Evolutionary conservation across 2,888 invertebrate genomes (phyloP), one percentile per base, ranked within the genome.

Genomic region (Muschampia plurimacula): DNA sequence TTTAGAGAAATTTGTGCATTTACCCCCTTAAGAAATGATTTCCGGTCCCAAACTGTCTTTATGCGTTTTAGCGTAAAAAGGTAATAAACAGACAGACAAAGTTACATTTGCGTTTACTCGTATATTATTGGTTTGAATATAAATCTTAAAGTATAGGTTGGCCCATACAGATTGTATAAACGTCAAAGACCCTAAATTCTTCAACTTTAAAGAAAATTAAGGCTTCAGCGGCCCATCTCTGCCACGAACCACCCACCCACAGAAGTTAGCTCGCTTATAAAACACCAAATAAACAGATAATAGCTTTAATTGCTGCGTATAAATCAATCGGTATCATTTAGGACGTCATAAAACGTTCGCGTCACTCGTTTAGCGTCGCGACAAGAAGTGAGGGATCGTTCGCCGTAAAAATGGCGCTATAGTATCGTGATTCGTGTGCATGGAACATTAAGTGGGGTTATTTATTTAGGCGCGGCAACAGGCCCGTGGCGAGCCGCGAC

Each of bases 361-460:
- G 82, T 83, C 83, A 84, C 79, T 84, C 83, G 82, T 83, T 84
- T 83, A 82, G 79, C 83, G 81, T 82, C 64, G 83, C 80, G 81
- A 82, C 81, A 78, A 81, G 80, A 75, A 82, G 81, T 79, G 84
- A 83, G 88, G 87, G 85, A 89, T 88, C 87, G 87, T 86, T 83
- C 85, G 81, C 82, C 86, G 84, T 91, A 90, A 91, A 91, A 87
- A 83, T 71, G 82, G 81, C 79, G 73, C 57, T 75, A 76, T 77
- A 79, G 76, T 89, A 84, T 88, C 91, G 90, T 91, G 92, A 83
- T 81, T 81, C 80, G 79, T 72, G 72, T 55, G 67, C 72, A 72
- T 66, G 82, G 81, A 79, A 84, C 88, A 90, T 90, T 92, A 92
- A 91, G 87, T 88, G 87, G 87, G 88, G 91, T 91, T 93, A 92